Base-by-base conservation (phyloP, 2,113 vertebrate genomes). In the Madoqua kirkii region DNA sequence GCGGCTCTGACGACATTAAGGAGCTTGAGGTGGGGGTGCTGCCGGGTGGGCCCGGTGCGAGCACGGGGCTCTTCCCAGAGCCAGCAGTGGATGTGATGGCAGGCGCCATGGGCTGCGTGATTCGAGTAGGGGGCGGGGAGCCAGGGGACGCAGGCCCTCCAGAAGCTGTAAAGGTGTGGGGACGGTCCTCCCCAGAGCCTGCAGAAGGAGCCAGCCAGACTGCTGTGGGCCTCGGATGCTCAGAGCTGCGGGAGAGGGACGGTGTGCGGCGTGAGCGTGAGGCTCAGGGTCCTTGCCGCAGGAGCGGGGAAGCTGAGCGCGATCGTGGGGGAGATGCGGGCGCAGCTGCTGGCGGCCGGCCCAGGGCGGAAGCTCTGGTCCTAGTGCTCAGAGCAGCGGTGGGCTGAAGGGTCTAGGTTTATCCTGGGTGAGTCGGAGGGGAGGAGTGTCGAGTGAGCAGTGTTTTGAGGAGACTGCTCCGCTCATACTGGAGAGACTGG, bases 261-360 rank as follows among this genome's bases (percentile, higher is more conserved):
- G 11, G 27, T 59, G 21, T 82, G 21, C 3, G 13, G 84, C 6
- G 50, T 64, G 27, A 50, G 82, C 5, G 1, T 3, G 14, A 3
- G 8, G n/a, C 43, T 50, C 33, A 12, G 33, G 76, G 6, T 33
- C 10, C 3, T 3, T 11, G 57, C 4, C 15, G 3, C 10, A 3
- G 85, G 25, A 43, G 79, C 5, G 0, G 0, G 33, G 67, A 27
- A 23, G 21, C 60, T 48, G 2, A 15, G 2, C 0, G 6, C 0
- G 0, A 4, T 23, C 1, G 13, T 36, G 0, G 84, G 16, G 16
- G 33, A 45, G 64, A 3, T 3, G 2, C 15, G 14, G 43, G 45
- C 36, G 0, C 3, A 36, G 15, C 31, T 13, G 40, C 12, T 1
- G 43, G n/a, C 0, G 9, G 31, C 91, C 2, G n/a, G 40, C 43